Conservation (phyloP, 1,140 invertebrate species). For the Neoseiulus cucumeris region DNA sequence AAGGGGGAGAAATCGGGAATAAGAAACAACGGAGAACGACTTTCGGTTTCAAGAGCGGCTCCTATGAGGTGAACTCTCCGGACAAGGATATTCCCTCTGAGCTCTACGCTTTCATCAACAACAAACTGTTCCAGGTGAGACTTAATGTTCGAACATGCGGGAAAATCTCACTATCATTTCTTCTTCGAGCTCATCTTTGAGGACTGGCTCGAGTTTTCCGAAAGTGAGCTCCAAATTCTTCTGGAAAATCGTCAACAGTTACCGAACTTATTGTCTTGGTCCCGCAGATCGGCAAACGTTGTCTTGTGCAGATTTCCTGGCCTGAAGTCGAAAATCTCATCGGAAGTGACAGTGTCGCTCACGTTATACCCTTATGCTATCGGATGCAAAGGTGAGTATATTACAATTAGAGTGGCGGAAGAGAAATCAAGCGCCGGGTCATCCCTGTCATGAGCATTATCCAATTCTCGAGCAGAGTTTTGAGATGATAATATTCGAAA, state of each 20-base stretch:
- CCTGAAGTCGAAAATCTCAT: neutral
- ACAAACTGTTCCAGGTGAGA: neutral
- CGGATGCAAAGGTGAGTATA: neutral
- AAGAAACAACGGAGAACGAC: no score
- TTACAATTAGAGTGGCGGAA: no score
- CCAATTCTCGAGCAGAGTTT: no score
- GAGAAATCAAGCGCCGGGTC: no score
- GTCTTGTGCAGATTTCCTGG: neutral
- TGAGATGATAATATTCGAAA: no score
- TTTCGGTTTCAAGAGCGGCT: neutral
- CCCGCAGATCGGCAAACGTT: neutral
- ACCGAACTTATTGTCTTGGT: neutral
- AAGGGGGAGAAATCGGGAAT: no score
- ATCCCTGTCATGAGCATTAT: no score
- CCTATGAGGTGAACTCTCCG: neutral
- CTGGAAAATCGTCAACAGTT: neutral
- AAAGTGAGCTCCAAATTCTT: neutral
- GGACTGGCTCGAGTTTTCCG: neutral
- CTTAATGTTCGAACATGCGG: neutral
- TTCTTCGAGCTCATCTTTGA: neutral
- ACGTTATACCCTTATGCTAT: neutral
- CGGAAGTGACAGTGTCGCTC: neutral
- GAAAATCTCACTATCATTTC: neutral
- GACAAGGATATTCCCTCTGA: neutral
- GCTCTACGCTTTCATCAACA: neutral